Percentiles rank a stretch among this genome's conserved stretches.
These are phyloP conservation scores for Aromia moschata DNA, from an alignment of 2,888 invertebrate species.

Conservation along the genomic window DNA sequence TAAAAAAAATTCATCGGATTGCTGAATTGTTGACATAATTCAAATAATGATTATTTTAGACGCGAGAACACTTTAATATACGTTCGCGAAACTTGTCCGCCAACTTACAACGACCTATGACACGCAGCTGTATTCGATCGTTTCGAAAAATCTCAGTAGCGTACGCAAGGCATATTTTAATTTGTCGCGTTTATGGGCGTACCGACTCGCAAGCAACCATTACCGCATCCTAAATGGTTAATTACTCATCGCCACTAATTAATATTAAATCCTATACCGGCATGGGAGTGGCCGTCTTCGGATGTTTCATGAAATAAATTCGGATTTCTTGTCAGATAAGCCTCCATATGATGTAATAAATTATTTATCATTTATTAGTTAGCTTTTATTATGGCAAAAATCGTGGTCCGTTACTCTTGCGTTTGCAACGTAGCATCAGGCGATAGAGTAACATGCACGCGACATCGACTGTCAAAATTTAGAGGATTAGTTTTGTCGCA, in stretches of 20 bases:
- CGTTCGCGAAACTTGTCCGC: too few species aligned
- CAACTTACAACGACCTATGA: too few species aligned
- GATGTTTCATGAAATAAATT: neutral
- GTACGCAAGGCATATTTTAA: conserved; percentile 13
- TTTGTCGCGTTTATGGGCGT: conserved; percentile 15
- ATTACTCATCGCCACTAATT: conserved; percentile 7
- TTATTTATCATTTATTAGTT: conserved; percentile 9
- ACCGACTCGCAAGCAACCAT: neutral
- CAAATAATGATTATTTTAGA: too few species aligned
- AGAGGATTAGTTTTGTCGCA: too few species aligned
- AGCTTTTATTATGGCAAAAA: neutral
- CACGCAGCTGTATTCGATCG: too few species aligned
- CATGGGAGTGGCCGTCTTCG: conserved; percentile 4
- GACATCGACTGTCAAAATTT: too few species aligned
- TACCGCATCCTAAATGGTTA: conserved; percentile 2
- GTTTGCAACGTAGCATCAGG: neutral
- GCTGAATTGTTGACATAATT: too few species aligned
- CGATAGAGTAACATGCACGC: too few species aligned
- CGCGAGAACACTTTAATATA: too few species aligned
- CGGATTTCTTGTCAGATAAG: conserved; percentile 13
- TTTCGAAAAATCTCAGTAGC: too few species aligned
- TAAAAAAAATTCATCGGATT: too few species aligned
- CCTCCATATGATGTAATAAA: conserved; percentile 1
- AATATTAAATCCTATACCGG: conserved; percentile 1
- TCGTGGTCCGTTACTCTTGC: neutral